Base-by-base conservation (phyloP, 2,797 vertebrate species). In the Pyrocephalus nanus region DNA sequence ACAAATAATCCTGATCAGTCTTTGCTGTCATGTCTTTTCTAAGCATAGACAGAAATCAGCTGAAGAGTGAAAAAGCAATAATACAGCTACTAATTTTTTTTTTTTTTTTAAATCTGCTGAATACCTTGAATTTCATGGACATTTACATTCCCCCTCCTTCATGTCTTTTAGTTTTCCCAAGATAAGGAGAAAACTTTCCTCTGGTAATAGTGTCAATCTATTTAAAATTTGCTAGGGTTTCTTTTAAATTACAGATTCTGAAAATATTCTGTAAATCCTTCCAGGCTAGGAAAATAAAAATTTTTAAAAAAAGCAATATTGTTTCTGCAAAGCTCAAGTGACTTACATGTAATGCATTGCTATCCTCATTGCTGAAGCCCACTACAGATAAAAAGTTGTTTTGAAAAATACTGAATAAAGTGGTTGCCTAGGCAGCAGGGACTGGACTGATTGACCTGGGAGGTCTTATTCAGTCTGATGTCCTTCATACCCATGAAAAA, bases 371-470 rank as follows among this genome's bases (percentile, higher is more conserved):
- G 40, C 4, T 71, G 15, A 64, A 77, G 64, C 29, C 12, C 71
- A 89, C 85, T 94, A 85, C 43, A 92, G 75, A 80, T 53, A 79
- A 92, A 88, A 91, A 34, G 29, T 22, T 62, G 36, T 54, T 90
- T 88, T 92, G 26, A 90, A 96, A 94, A 65, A 18, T 51, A 85
- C 21, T 15, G 27, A 87, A 67, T 48, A 55, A n/a, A 66, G n/a
- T 42, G 7, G 23, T 87, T 92, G 38, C 42, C 40, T 78, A 75
- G 66, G 89, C n/a, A 94, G 55, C 53, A 47, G 32, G 13, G 7
- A 43, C 16, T 40, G 36, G 30, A 66, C 36, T 84, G 58, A 73
- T 45, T 61, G 55, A 89, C 76, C 70, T 61, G 13, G 29, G 42
- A 78, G 22, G 12, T 76, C 43, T 62, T 62, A 65, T 8, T 82